Conservation (phyloP, 37 sponge, comb jelly and placozoan species). For the Agelas oroides region DNA sequence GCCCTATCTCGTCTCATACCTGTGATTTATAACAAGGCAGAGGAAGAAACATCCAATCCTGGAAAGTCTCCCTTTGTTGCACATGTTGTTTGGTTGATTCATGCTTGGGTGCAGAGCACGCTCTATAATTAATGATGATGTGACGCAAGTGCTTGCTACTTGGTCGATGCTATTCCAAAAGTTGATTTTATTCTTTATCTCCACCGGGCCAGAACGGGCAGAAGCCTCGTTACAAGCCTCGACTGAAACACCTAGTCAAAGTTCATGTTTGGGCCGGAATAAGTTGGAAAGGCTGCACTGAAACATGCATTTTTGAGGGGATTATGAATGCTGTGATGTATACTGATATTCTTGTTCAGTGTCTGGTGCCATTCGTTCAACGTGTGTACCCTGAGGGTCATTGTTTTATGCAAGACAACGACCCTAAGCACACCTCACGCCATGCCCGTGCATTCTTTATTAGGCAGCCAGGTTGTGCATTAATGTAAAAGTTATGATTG, state of each 20-base stretch:
- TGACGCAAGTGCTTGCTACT: no score
- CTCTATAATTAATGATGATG: no score
- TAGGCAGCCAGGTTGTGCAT: no score
- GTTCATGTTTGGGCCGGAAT: conserved; percentile 46
- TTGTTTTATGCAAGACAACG: conserved; percentile 50
- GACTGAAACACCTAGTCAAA: conserved; percentile 3
- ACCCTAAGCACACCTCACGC: conserved; percentile 35
- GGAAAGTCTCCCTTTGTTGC: no score
- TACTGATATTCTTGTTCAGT: background rate
- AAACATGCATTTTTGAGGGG: conserved; percentile 42
- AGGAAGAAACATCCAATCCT: no score
- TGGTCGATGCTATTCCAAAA: no score
- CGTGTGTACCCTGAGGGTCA: conserved; percentile 16
- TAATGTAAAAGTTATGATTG: no score
- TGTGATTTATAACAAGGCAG: no score
- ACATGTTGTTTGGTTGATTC: no score
- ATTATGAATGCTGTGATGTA: conserved; percentile 43
- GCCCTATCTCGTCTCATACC: no score
- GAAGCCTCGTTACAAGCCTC: background rate
- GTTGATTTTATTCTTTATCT: no score
- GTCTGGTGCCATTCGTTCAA: conserved; percentile 42
- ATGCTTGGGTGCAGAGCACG: no score
- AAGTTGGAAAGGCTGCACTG: conserved; percentile 19
- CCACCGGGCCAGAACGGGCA: conserved; percentile 18
- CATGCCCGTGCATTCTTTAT: conserved; percentile 5